phyloP scores from a whole-genome alignment of 2,113 vertebrate species.

The Leucoraja erinaceus region DNA sequence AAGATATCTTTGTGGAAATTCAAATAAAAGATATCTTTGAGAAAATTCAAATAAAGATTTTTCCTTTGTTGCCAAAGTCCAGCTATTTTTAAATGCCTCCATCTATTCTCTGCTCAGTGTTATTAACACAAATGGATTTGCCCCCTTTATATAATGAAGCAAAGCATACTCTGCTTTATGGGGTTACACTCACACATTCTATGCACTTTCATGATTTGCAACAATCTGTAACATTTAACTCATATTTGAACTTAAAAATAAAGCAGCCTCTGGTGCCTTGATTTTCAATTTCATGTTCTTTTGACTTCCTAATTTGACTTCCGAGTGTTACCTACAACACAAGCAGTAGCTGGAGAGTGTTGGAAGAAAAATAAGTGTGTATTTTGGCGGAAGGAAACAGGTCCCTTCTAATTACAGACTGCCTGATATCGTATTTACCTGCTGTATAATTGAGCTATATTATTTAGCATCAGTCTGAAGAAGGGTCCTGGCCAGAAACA shows the following conservation, averaged over 20 bases:
- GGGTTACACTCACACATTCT: neutral
- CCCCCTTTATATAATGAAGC: neutral
- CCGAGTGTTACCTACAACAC: too few relatives aligned
- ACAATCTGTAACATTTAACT: neutral
- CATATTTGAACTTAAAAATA: conserved; percentile 7
- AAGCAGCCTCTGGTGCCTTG: neutral
- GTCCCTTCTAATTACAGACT: too few relatives aligned
- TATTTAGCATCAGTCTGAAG: too few relatives aligned
- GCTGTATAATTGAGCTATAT: too few relatives aligned
- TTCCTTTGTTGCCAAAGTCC: neutral
- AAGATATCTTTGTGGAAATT: neutral
- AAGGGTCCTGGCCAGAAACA: too few relatives aligned
- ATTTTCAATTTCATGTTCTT: neutral
- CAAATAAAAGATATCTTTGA: neutral
- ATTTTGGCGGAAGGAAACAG: neutral
- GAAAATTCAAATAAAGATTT: neutral
- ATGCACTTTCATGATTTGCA: neutral
- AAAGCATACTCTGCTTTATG: neutral
- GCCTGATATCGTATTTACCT: too few relatives aligned
- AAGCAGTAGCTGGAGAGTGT: neutral
- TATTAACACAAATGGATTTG: neutral
- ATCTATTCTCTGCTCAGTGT: neutral
- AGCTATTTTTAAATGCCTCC: neutral
- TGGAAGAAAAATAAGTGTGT: neutral
- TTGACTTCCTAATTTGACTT: neutral